Percentiles rank a stretch among this genome's conserved stretches.
phyloP scores from a whole-genome alignment of 2,888 invertebrate genomes.

The Temnothorax unifasciatus region DNA sequence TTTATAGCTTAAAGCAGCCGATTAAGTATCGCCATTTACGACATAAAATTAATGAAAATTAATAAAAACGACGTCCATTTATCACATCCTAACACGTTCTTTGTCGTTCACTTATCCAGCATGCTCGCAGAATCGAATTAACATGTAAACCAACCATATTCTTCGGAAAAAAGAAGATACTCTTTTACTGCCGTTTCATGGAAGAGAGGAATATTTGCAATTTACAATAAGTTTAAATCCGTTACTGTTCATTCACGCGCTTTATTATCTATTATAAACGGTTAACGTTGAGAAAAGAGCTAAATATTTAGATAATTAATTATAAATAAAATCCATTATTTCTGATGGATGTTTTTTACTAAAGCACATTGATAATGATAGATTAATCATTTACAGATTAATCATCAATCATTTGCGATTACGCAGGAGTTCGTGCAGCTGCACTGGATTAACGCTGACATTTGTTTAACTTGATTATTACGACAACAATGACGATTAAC shows the following conservation, averaged over 20 bases:
- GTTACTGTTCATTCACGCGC: no score
- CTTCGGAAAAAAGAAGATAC: neutral
- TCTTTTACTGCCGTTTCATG: neutral
- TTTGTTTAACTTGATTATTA: neutral
- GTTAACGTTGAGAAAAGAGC: neutral
- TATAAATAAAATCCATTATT: neutral
- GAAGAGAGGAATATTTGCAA: no score
- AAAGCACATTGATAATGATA: neutral
- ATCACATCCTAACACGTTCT: slow-evolving; percentile 28
- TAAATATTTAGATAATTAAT: neutral
- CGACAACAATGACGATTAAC: neutral
- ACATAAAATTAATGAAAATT: slow-evolving; percentile 51
- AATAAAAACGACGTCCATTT: slow-evolving; percentile 22
- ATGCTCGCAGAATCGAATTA: neutral
- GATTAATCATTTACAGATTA: neutral
- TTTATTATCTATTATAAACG: neutral
- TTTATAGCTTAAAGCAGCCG: slow-evolving; percentile 12
- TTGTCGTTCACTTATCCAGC: slow-evolving; percentile 38
- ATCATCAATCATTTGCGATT: neutral
- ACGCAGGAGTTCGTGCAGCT: neutral
- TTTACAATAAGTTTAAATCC: neutral
- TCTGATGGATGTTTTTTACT: neutral
- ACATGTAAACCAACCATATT: neutral
- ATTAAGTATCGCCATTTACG: slow-evolving; percentile 50
- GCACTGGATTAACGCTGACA: neutral